Evolutionary conservation across 2,888 invertebrate species (phyloP), one percentile per base, ranked within the genome.

Genomic region (Drosophila eohydei): DNA sequence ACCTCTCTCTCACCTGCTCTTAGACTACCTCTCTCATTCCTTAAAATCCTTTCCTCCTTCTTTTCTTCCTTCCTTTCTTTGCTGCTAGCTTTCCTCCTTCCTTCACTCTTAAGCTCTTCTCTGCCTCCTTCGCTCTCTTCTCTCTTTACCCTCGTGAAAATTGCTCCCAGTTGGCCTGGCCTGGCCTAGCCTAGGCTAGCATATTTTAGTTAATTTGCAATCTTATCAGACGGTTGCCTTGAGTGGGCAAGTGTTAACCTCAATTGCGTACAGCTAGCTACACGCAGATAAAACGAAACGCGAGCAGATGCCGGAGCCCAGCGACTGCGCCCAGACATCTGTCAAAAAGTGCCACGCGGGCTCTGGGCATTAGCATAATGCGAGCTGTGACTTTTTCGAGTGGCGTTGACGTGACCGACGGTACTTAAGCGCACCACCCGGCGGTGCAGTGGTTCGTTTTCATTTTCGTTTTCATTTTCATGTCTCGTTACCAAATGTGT

Each of bases 251-350:
- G 89, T 84, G 84, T 84, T 81, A 77, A 71, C 81, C 78, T 77
- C 81, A 90, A 84, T 77, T 90, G 84, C 67, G 72, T 71, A 84
- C 83, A 88, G 70, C 68, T 64, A 61, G 78, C 74, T 80, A 78
- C 71, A 85, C 73, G 86, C 65, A 88, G 86, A 84, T 84, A 90
- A 88, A 73, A 57, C 43, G 60, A 40, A 88, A 85, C 51, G 88
- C 71, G 68, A 65, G 67, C 75, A 74, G 74, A 75, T 71, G 56
- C 73, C 64, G 32, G 50, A 36, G 48, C 5, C 44, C 34, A 32
- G 58, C 78, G 69, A 73, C 81, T 81, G 74, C 78, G 74, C 78
- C 84, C 63, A 74, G 71, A 78, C 66, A 82, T 64, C 69, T 80
- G 68, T 59, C 81, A 76, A 80, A 54, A 14, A 38, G 60, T 57